These are phyloP conservation scores for Macrobrachium nipponense DNA, from an alignment of 1,140 invertebrate genomes.

Conservation along the genomic window DNA sequence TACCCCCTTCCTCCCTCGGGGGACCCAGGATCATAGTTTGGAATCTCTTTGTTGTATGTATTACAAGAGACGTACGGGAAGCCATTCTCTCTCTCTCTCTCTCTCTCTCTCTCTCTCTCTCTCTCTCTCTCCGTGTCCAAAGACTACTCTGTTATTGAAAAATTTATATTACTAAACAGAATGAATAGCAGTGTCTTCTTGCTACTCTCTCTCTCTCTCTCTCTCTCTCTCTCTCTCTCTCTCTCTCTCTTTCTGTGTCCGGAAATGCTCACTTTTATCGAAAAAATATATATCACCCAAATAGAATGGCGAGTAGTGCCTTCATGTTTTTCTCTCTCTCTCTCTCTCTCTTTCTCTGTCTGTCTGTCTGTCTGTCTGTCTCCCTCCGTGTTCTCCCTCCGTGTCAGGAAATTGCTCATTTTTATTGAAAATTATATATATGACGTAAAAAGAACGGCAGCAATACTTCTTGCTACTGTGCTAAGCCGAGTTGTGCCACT, in stretches of 20 bases:
- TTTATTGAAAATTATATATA: not conserved
- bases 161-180: not conserved
- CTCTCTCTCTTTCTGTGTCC: too few relatives aligned
- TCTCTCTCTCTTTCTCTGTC: slow-evolving; percentile 25
- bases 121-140: not conserved
- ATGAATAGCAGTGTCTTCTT: too few relatives aligned
- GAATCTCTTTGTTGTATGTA: too few relatives aligned
- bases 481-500: too few relatives aligned
- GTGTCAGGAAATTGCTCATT: not conserved
- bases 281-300: not conserved
- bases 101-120: slow-evolving; percentile 18
- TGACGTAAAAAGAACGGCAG: too few relatives aligned
- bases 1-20: too few relatives aligned
- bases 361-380: slow-evolving; percentile 14
- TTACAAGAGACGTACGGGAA: not conserved
- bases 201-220: slow-evolving; percentile 4
- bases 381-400: slow-evolving; percentile 3
- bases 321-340: not conserved
- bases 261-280: not conserved
- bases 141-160: not conserved
- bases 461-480: too few relatives aligned
- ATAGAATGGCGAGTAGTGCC: too few relatives aligned
- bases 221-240: slow-evolving; percentile 3
- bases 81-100: slow-evolving; percentile 13
- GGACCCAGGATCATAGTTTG: too few relatives aligned